Conservation (phyloP, 2,888 invertebrate species). For the Pilophorus perplexus region DNA sequence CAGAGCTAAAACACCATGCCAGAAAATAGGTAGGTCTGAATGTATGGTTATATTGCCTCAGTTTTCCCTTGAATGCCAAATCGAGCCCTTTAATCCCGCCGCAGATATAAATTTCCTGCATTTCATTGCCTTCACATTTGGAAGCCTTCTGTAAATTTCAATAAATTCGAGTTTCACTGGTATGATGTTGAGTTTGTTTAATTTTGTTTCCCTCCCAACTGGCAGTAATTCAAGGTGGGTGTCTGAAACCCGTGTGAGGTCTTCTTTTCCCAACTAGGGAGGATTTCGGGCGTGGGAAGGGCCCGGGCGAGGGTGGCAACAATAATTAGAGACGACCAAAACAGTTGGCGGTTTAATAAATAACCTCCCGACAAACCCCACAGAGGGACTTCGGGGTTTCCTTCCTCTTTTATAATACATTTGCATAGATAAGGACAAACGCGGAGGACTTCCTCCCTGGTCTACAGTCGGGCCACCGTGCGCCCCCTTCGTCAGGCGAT, state of each 20-base stretch:
- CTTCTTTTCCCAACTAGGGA: conserved; percentile 1
- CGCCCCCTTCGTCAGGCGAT: neutral
- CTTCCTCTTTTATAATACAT: neutral
- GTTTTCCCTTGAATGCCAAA: no score
- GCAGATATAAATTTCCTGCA: no score
- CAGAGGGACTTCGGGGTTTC: neutral
- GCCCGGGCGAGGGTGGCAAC: conserved; percentile 8
- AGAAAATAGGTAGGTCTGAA: no score
- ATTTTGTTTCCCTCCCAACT: no score
- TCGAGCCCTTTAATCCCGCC: no score
- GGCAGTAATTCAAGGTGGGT: no score
- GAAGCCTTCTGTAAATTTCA: no score
- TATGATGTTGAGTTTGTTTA: no score
- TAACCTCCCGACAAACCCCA: conserved; percentile 3
- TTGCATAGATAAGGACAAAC: conserved; percentile 33
- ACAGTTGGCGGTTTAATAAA: conserved; percentile 30
- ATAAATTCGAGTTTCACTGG: no score
- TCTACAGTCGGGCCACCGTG: neutral
- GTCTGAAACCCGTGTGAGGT: neutral
- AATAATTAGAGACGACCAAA: conserved; percentile 27
- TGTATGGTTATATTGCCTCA: no score
- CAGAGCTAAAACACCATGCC: no score
- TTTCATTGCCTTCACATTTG: no score
- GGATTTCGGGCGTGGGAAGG: conserved; percentile 19
- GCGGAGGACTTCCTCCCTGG: conserved; percentile 32